A percentile compares a stretch with the other conserved stretches of the same genome.
These are phyloP conservation scores for Anas bahamensis DNA, from an alignment of 2,797 vertebrate genomes.

Conservation along the genomic window DNA sequence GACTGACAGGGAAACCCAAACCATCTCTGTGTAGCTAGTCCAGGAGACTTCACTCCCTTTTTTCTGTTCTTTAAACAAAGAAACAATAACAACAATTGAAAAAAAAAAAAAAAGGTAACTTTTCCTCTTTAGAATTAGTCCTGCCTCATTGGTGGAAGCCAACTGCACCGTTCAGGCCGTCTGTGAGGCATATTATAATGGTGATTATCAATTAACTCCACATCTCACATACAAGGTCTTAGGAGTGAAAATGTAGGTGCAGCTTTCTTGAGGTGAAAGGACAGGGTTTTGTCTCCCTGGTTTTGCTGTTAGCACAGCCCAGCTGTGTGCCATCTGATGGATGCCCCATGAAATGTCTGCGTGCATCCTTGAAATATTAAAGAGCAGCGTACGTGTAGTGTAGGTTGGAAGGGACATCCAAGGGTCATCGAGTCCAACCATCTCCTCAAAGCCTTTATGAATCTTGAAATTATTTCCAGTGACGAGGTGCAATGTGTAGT, in stretches of 20 bases:
- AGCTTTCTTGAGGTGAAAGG: neutral
- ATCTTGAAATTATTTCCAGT: neutral
- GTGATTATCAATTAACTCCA: neutral
- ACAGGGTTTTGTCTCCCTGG: neutral
- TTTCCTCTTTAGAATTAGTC: neutral
- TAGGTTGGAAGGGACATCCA: neutral
- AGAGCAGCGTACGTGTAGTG: neutral
- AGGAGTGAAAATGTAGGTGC: neutral
- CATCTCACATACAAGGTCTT: rapidly evolving
- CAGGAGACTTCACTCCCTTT: neutral
- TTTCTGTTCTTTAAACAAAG: neutral
- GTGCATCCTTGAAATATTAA: neutral
- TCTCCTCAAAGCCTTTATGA: neutral
- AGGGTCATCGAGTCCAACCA: neutral
- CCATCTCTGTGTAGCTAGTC: neutral
- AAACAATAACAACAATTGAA: neutral
- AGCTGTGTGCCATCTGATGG: rapidly evolving
- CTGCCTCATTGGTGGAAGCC: neutral
- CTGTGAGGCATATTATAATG: neutral
- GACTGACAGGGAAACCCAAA: neutral
- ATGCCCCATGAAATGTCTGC: neutral
- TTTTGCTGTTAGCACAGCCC: neutral
- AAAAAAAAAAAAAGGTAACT: neutral
- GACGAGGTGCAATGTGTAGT: neutral
- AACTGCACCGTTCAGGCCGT: neutral